Conservation (phyloP, 2,797 vertebrate genomes). For the Sebastes iracundus region DNA sequence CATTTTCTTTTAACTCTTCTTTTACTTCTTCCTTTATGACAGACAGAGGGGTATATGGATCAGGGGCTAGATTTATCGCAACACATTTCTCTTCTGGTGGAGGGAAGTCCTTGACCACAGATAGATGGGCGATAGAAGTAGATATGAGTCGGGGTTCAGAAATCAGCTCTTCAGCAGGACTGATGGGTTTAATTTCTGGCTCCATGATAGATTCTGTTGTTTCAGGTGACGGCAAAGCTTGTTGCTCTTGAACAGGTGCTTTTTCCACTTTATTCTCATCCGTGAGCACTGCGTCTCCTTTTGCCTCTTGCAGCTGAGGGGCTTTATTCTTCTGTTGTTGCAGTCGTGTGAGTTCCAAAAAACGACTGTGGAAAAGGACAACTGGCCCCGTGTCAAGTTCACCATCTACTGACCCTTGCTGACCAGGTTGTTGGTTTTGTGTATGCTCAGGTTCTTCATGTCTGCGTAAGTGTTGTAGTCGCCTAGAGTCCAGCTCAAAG, state of each 20-base stretch:
- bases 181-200: slow-evolving; percentile 84
- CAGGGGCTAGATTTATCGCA: slow-evolving; percentile 26
- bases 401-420: slow-evolving; percentile 85
- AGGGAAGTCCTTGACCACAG: slow-evolving; percentile 61
- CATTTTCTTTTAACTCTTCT: slow-evolving; percentile 65
- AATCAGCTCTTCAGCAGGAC: slow-evolving; percentile 67
- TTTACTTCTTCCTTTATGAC: slow-evolving; percentile 65
- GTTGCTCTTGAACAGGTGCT: slow-evolving; percentile 81
- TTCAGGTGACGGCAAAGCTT: slow-evolving; percentile 60
- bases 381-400: slow-evolving; percentile 88
- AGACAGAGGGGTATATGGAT: slow-evolving; percentile 18
- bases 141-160: slow-evolving; percentile 47
- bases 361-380: slow-evolving; percentile 95
- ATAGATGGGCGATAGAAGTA: slow-evolving; percentile 13
- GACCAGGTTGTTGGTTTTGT: slow-evolving; percentile 83
- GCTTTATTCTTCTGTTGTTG: slow-evolving; percentile 95
- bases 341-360: slow-evolving; percentile 89
- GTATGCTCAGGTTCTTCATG: slow-evolving; percentile 91
- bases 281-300: slow-evolving; percentile 49
- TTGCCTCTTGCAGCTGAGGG: slow-evolving; percentile 85
- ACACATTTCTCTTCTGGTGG: slow-evolving; percentile 63
- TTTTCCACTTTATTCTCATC: slow-evolving; percentile 76
- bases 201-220: slow-evolving; percentile 77
- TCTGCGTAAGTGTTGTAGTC: slow-evolving; percentile 93
- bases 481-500: slow-evolving; percentile 96